Evolutionary conservation across 2,888 invertebrate genomes (phyloP), one percentile per base, ranked within the genome.

Genomic region (Torymus aiolomorphi): DNA sequence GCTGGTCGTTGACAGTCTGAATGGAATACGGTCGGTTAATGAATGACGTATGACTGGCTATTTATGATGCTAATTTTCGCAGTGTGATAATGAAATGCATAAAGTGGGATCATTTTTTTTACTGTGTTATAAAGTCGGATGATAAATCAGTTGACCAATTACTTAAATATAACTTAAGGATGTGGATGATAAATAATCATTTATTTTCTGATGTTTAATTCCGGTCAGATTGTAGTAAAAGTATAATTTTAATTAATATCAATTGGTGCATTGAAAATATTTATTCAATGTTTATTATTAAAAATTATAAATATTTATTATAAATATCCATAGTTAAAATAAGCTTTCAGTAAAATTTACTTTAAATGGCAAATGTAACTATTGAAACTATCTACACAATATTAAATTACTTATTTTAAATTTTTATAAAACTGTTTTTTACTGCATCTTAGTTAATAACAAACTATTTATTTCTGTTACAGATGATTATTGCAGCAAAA

Each of bases 21-120:
- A 73, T 73, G 63, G 52, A 31, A 73, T 73, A 61, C 11, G 8
- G 20, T 61, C 49, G 51, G 20, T 61, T 59, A 16, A 54, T 31
- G 54, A 63, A 14, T 54, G 31, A 73, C 51, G 71, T 71, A 61
- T 62, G 13, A 14, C n/a, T 14, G 0, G 24, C 42, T 56, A 20
- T 65, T 73, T 65, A 49, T 11, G 16, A 65, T 65, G 62, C 20
- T 65, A 63, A 65, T 73, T 73, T 65, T 65, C 54, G 13, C 24
- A 10, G 16, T 42, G 11, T 56, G 65, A 65, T 63, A 73, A 56
- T 54, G 3, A 51, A 65, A 42, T 3, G 11, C 54, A 57, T 63
- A 65, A 18, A 54, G 1, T 31, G 42, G 14, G 63, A 63, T 62
- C 13, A 63, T 70, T 14, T 59, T 59, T 71, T 13, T 63, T 73